A percentile compares a stretch with the other conserved stretches of the same genome.
Conservation (phyloP, 2,888 invertebrate genomes). For the Cryptocephalus moraei region DNA sequence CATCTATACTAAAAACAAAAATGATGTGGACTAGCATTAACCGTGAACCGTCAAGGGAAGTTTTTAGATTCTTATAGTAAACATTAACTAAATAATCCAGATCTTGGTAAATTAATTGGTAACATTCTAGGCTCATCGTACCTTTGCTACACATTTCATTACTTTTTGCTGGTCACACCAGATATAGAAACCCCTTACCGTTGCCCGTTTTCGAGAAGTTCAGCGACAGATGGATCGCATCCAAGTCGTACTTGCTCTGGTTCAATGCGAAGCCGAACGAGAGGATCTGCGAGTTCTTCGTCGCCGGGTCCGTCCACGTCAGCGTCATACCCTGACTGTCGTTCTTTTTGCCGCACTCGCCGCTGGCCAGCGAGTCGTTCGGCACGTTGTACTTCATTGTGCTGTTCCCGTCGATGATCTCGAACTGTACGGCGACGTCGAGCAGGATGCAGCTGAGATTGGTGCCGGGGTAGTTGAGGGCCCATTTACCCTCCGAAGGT, state of each 20-base stretch:
- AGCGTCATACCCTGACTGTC: slow-evolving; percentile 31
- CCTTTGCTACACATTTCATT: no score
- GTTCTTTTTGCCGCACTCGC: slow-evolving; percentile 31
- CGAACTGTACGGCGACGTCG: slow-evolving; percentile 56
- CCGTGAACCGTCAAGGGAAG: no score
- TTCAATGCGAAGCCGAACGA: slow-evolving; percentile 16
- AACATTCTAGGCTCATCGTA: no score
- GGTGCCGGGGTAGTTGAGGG: slow-evolving; percentile 30
- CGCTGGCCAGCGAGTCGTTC: slow-evolving; percentile 29
- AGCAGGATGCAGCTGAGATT: slow-evolving; percentile 50
- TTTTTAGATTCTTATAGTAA: no score
- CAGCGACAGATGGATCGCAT: slow-evolving; percentile 1
- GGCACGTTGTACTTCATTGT: slow-evolving; percentile 37
- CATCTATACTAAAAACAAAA: no score
- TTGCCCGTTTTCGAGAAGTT: neutral
- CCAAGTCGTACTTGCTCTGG: slow-evolving; percentile 18
- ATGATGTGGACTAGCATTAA: no score
- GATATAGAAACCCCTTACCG: no score
- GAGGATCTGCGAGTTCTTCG: slow-evolving; percentile 6
- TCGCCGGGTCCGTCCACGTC: slow-evolving; percentile 27
- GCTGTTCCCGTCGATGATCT: slow-evolving; percentile 39
- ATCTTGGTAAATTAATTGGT: no score
- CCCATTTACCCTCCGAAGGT: slow-evolving; percentile 42
- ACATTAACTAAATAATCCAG: no score
- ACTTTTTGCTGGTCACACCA: no score